phyloP scores from a whole-genome alignment of 92 coral and sea anemone species.

The Parazoanthus darwini region DNA sequence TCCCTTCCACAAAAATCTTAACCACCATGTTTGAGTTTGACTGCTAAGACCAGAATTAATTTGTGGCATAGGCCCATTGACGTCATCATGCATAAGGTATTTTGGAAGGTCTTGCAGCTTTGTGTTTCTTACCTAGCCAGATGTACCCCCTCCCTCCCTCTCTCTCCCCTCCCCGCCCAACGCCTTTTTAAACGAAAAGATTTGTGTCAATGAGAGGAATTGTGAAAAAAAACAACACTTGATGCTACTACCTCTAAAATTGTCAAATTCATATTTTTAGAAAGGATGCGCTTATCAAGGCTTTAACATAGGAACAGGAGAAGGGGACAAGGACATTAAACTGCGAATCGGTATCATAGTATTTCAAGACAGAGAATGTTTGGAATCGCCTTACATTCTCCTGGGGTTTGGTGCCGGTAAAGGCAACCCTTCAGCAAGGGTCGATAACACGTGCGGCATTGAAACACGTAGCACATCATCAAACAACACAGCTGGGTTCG shows the following conservation, averaged over 20 bases:
- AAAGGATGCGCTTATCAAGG: constrained; percentile 13
- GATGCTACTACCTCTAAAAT: background rate
- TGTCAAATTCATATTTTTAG: background rate
- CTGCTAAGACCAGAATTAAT: too few species aligned
- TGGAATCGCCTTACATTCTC: background rate
- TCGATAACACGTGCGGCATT: background rate
- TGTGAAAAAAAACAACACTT: too few species aligned
- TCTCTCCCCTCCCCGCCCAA: too few species aligned
- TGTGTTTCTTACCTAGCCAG: too few species aligned
- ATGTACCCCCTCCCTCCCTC: too few species aligned
- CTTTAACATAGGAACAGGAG: background rate
- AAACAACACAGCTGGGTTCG: background rate
- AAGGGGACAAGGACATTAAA: background rate
- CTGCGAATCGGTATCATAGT: constrained; percentile 17
- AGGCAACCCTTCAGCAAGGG: background rate
- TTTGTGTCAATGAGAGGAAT: background rate
- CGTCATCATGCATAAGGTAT: too few species aligned
- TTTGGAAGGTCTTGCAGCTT: too few species aligned
- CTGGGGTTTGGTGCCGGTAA: constrained; percentile 25
- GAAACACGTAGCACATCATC: background rate
- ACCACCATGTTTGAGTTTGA: too few species aligned
- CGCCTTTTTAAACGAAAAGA: too few species aligned
- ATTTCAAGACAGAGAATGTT: background rate
- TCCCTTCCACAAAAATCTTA: background rate
- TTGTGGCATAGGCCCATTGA: too few species aligned